phyloP scores from a whole-genome alignment of 1,140 invertebrate species.

The Oryzaephilus surinamensis region DNA sequence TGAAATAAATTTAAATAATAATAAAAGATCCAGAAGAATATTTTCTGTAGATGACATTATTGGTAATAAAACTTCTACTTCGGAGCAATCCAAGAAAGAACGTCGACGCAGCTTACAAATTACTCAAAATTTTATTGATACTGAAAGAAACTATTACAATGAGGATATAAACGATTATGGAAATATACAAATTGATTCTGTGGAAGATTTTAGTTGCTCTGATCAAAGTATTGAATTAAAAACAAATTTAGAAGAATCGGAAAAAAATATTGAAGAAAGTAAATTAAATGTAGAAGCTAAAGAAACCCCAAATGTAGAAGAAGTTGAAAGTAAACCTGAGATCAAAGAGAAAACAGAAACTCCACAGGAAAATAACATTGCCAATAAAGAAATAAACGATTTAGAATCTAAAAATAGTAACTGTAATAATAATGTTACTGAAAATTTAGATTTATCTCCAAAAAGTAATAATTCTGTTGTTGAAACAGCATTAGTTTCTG shows the following conservation, averaged over 20 bases:
- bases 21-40: constrained; percentile 15
- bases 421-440: no score
- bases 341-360: neutral
- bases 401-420: no score
- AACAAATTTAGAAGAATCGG: no score
- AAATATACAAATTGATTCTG: no score
- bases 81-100: constrained; percentile 7
- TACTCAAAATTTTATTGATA: no score
- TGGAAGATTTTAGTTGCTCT: no score
- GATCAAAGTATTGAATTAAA: no score
- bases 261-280: neutral
- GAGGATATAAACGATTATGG: no score
- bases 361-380: neutral
- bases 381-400: neutral
- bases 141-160: no score
- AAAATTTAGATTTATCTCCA: no score
- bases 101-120: constrained; percentile 4
- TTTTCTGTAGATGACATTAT: constrained; percentile 29
- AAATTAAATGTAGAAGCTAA: neutral
- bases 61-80: constrained; percentile 18
- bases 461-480: constrained; percentile 2
- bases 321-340: constrained; percentile 3
- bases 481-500: neutral
- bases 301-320: constrained; percentile 2
- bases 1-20: no score